Evolutionary conservation across 2,888 invertebrate genomes (phyloP), one percentile per base, ranked within the genome.

Genomic region (Chydorus sphaericus): DNA sequence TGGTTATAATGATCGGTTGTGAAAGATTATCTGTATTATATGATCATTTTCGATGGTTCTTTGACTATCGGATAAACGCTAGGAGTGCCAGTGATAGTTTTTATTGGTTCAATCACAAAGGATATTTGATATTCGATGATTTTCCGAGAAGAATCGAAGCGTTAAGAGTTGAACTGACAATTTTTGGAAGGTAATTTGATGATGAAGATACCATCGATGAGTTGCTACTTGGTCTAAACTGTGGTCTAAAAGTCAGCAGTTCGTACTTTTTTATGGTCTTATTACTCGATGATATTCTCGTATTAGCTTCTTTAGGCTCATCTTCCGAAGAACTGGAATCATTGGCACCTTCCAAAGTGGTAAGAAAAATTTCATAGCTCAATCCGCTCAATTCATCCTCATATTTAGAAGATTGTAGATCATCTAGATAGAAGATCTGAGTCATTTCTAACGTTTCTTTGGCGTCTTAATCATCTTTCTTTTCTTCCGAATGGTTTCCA

Each of bases 261-360:
- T 11, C 33, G 33, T 52, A 52, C 16, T 36, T 37, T 14, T 26
- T 54, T 10, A 7, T 31, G 6, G 18, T 38, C 11, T 16, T 37
- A 39, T 58, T n/a, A n/a, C n/a, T 58, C 38, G 38, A 52, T 16
- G 16, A 31, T 33, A 23, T 54, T 7, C 11, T 48, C n/a, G 26
- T 38, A 5, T 31, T 18, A n/a, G 37, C 4, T 11, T 3, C 54
- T 54, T 48, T 54, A 14, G 37, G 31, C 23, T 54, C 54, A 11
- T 56, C 36, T 38, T 55, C 55, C 14, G 55, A 49, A 23, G 38
- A 49, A 54, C 59, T 8, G 59, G 50, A 67, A 65, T 82, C 82
- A 67, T 74, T 76, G 4, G 78, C 73, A 38, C 82, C 82, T 71
- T 83, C 82, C 16, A 78, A 64, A 66, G 82, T 82, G n/a, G 76